Evolutionary conservation across 92 coral and sea anemone genomes (phyloP), one percentile per base, ranked within the genome.

Genomic region (Epizoanthus rinbou): DNA sequence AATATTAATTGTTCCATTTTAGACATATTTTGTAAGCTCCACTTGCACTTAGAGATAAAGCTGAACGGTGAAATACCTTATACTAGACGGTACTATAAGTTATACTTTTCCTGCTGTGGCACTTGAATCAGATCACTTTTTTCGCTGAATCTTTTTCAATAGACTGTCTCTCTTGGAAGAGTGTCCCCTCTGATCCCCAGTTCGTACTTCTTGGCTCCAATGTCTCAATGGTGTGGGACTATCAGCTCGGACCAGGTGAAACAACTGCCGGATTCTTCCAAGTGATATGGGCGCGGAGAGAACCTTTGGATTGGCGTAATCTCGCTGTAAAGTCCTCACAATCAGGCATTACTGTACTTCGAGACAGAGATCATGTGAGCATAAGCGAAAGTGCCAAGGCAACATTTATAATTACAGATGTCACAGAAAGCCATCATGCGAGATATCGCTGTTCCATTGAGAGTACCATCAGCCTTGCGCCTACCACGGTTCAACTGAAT

Each of bases 391-490:
- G 22, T 45, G 84, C 80, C 8, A 79, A 87, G 16, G 88, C 85
- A 2, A 87, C 93, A 3, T 79, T 92, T 28, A 67, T 75, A n/a
- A 37, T 92, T 18, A 67, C 57, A 45, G 80, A 83, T 33, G 88
- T 92, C 10, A 66, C 84, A 14, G 90, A 85, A 19, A 17, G 62
- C 57, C 89, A 87, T 72, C 88, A 88, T 58, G 86, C 90, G 15
- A 87, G 56, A 5, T 92, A 87, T 63, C 88, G 87, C 25, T 90
- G 93, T 54, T 64, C 90, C 21, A 86, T 92, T 83, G 89, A 90
- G 25, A 92, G 97, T 79, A 78, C 80, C n/a, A 84, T 83, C 80
- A 87, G 87, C 79, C 35, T 91, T 0, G 64, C 93, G 1, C 93
- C 97, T 11, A 82, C 90, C 14, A 75, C 86, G 1, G 85, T 92